Evolutionary conservation across 2,797 vertebrate genomes (phyloP).

Genomic region (Gadopsis bispinosus): DNA sequence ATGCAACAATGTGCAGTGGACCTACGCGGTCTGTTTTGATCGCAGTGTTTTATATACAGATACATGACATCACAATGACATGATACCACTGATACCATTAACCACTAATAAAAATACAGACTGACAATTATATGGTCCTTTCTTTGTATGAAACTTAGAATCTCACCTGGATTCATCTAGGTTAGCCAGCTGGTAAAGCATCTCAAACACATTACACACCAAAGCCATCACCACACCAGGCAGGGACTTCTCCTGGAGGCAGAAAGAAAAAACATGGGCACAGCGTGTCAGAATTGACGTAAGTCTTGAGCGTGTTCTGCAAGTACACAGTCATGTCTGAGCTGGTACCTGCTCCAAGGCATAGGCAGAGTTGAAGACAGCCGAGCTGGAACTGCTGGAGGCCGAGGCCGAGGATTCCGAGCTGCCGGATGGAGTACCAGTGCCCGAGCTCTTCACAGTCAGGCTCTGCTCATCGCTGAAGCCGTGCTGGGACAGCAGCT

Average conservation of each 20-base stretch:
- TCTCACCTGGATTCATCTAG: conserved; percentile 93
- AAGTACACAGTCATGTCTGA: background rate
- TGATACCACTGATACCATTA: background rate
- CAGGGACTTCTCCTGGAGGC: conserved; percentile 94
- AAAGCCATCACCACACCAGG: conserved; percentile 99
- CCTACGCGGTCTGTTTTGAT: background rate
- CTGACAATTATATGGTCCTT: background rate
- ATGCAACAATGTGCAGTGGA: background rate
- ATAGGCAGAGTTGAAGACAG: conserved; percentile 92
- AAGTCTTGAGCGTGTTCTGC: background rate
- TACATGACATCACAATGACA: background rate
- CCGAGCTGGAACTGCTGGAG: conserved; percentile 92
- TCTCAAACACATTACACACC: conserved; percentile 98
- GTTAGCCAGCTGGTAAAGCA: conserved; percentile 98
- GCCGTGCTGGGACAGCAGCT: conserved; percentile 96
- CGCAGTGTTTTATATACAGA: background rate
- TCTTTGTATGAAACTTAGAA: background rate
- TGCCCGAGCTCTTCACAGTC: conserved; percentile 96
- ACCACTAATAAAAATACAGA: background rate
- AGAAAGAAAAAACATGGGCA: conserved; percentile 24
- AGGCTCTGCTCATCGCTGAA: conserved; percentile 96
- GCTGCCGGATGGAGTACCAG: conserved; percentile 95
- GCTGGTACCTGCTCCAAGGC: conserved; percentile 94
- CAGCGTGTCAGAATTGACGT: background rate
- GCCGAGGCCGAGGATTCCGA: conserved; percentile 94